phyloP scores from a whole-genome alignment of 2,113 vertebrate genomes.

The Siniperca knerii region DNA sequence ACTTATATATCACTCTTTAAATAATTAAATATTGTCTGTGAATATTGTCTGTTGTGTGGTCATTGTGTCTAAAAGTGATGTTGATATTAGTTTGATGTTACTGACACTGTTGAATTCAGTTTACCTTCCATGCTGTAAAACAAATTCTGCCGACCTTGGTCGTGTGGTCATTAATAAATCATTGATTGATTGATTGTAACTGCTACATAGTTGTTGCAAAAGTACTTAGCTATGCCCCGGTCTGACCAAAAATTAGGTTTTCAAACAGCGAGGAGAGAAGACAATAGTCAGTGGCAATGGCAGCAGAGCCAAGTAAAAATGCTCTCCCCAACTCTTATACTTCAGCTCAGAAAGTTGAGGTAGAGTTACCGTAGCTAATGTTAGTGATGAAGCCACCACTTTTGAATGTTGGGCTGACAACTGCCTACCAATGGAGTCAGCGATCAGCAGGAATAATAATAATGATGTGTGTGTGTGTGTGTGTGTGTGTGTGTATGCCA shows the following conservation, averaged over 20 bases:
- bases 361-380: not conserved
- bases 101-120: too few species aligned
- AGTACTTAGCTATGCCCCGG: not conserved
- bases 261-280: not conserved
- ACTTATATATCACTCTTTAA: too few species aligned
- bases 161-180: not conserved
- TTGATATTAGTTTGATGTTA: too few species aligned
- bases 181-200: constrained; percentile 26
- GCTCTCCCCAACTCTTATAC: not conserved
- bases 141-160: not conserved
- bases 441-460: constrained; percentile 12
- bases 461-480: constrained; percentile 3
- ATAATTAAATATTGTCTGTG: too few species aligned
- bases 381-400: not conserved
- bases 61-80: too few species aligned
- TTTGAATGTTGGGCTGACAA: not conserved
- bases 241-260: not conserved
- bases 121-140: not conserved
- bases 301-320: not conserved
- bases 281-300: constrained; percentile 3
- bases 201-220: not conserved
- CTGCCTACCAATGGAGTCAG: constrained; percentile 2
- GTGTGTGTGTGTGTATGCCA: constrained; percentile 3
- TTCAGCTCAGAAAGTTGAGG: constrained; percentile 2
- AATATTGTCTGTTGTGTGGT: too few species aligned